Percentiles rank a stretch among this genome's conserved stretches.
Conservation (phyloP, 1,140 invertebrate species). For the Bombus haemorrhoidalis region DNA sequence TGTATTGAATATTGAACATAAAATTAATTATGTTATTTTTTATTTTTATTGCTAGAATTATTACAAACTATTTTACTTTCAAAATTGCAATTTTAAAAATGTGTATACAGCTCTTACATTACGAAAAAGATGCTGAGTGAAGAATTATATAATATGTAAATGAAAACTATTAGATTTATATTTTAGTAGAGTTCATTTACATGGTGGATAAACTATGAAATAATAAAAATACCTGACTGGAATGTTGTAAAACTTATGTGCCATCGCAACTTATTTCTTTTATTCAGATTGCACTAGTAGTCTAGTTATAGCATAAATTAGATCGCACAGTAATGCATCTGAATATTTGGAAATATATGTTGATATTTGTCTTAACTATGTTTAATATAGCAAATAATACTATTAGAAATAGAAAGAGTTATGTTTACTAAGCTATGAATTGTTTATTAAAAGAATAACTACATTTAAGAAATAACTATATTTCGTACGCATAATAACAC, state of each 20-base stretch:
- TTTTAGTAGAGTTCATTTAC: slow-evolving; percentile 11
- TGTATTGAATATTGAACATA: background rate
- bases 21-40: background rate
- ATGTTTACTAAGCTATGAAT: background rate
- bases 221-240: slow-evolving; percentile 6
- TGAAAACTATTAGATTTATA: slow-evolving; percentile 21
- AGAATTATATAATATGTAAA: slow-evolving; percentile 29
- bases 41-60: background rate
- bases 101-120: slow-evolving; percentile 17
- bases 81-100: slow-evolving; percentile 13
- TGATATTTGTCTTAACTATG: background rate
- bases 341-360: slow-evolving; percentile 31
- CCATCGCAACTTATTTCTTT: slow-evolving; percentile 40
- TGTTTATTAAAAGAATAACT: slow-evolving; percentile 7
- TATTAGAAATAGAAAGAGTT: slow-evolving; percentile 17
- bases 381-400: slow-evolving; percentile 11
- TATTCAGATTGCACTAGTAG: slow-evolving; percentile 27
- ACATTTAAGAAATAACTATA: background rate
- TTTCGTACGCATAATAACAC: slow-evolving; percentile 6
- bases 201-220: slow-evolving; percentile 1
- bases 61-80: background rate
- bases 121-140: slow-evolving; percentile 26
- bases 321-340: background rate
- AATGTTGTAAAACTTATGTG: slow-evolving; percentile 25
- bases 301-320: slow-evolving; percentile 12